phyloP scores from a whole-genome alignment of 2,797 vertebrate genomes.

The Labroides dimidiatus region DNA sequence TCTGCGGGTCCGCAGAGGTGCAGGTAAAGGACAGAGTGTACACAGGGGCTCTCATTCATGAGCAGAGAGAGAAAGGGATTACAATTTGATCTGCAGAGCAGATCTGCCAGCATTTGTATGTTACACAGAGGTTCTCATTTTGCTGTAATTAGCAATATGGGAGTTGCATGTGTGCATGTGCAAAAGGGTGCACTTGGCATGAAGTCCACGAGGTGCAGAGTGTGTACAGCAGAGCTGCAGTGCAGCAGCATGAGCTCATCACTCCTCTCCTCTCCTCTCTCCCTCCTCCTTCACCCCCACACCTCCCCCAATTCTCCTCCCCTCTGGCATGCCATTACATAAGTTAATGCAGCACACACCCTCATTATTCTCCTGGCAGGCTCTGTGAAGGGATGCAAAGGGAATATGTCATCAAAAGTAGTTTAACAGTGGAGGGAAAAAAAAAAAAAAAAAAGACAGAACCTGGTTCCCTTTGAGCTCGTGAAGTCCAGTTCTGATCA shows the following conservation, averaged over 20 bases:
- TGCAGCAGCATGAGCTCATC: slow-evolving; percentile 86
- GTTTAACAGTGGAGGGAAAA: slow-evolving; percentile 27
- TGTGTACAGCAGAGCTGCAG: slow-evolving; percentile 73
- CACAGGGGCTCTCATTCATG: slow-evolving; percentile 28
- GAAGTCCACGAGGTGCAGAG: slow-evolving; percentile 61
- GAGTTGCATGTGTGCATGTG: slow-evolving; percentile 25
- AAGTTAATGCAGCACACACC: slow-evolving; percentile 81
- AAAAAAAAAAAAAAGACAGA: slow-evolving; percentile 19
- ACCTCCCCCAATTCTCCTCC: slow-evolving; percentile 19
- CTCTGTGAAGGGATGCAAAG: slow-evolving; percentile 64
- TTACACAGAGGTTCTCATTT: neutral
- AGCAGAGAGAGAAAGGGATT: slow-evolving; percentile 17
- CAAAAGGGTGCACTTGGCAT: slow-evolving; percentile 24
- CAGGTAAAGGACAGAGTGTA: slow-evolving; percentile 33
- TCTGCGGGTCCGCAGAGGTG: slow-evolving; percentile 8
- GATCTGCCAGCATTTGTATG: neutral
- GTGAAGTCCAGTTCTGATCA: slow-evolving; percentile 27
- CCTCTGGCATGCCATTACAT: slow-evolving; percentile 75
- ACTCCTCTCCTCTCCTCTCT: slow-evolving; percentile 64
- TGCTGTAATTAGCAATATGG: slow-evolving; percentile 11
- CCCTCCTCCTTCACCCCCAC: slow-evolving; percentile 33
- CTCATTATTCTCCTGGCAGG: slow-evolving; percentile 73
- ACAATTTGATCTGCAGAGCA: neutral
- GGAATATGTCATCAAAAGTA: slow-evolving; percentile 73
- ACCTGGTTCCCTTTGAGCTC: slow-evolving; percentile 19